Evolutionary conservation across 2,113 vertebrate species (phyloP), one percentile per base, ranked within the genome.

Genomic region (Hypanus sabinus): DNA sequence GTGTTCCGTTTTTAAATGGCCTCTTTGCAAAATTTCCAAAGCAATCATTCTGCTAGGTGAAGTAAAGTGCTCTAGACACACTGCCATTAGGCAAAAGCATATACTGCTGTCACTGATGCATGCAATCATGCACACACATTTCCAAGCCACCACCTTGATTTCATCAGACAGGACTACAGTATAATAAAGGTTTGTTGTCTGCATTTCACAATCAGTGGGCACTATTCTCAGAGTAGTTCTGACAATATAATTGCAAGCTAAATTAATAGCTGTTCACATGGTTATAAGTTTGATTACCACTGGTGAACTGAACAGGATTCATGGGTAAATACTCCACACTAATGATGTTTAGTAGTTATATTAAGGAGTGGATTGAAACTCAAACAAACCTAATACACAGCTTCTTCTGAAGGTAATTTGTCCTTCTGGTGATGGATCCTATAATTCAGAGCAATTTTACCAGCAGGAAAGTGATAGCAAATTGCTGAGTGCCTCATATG

Each of bases 371-470:
- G 57, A 88, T 33, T 88, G 27, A 88, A 65, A 65, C 85, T 88
- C 30, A 33, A 30, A 88, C 30, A 65, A 65, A 68, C 60, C 57
- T 20, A 65, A 33, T 68, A 16, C 85, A 90, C 85, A 90, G 85
- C 85, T 90, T 90, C 85, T 65, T 90, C 57, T 62, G 57, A 88
- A 88, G 60, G 83, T 62, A 62, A 60, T 88, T 87, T 88, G 83
- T 65, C 62, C 46, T 90, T 33, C n/a, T 65, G 30, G 30, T 90
- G 60, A 68, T 90, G 65, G 85, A 90, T 68, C 85, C 18, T 90
- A 90, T 90, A 90, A 90, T 90, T 90, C n/a, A 90, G 60, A 60
- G 60, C 85, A 90, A 90, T 90, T 90, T 90, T 90, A 90, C 16
- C 85, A 90, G 85, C 85, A 65, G 60, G 85, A 90, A 65, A 65